Conservation (phyloP, 2,113 vertebrate genomes). For the Bucco capensis region DNA sequence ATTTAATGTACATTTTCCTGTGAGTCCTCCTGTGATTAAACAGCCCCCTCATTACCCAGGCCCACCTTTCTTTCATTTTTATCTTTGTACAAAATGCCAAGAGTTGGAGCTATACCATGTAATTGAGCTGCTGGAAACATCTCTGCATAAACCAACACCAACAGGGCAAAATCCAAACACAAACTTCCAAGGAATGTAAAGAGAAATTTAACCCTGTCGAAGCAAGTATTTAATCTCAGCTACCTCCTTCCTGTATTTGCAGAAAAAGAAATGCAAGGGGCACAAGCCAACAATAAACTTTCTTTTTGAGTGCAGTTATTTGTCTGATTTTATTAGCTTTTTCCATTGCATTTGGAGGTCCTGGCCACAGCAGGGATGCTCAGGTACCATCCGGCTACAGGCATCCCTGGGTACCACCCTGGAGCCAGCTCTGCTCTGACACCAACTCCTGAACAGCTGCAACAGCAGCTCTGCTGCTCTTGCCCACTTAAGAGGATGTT, state of each 20-base stretch:
- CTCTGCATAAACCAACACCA: background rate
- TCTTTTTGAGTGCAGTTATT: background rate
- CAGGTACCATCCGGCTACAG: accelerated
- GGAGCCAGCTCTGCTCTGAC: background rate
- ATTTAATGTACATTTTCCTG: slow-evolving; percentile 60
- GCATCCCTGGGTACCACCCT: background rate
- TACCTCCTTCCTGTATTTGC: background rate
- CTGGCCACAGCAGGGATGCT: background rate
- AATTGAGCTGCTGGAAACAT: background rate
- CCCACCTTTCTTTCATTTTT: slow-evolving; percentile 30
- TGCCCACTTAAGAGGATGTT: background rate
- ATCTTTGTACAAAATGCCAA: background rate
- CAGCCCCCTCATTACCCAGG: slow-evolving; percentile 48
- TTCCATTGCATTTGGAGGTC: background rate
- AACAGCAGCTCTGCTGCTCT: background rate
- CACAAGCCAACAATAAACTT: background rate
- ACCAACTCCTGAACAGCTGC: background rate
- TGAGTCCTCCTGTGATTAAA: slow-evolving; percentile 41
- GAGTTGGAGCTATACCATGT: background rate
- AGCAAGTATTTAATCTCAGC: background rate
- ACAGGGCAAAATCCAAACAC: background rate
- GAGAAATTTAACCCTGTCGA: background rate
- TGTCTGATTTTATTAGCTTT: background rate
- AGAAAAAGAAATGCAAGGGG: background rate
- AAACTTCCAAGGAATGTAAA: background rate